A percentile compares a stretch with the other conserved stretches of the same genome.
Evolutionary conservation across 1,140 invertebrate genomes (phyloP).

Genomic region (Sitophilus oryzae): DNA sequence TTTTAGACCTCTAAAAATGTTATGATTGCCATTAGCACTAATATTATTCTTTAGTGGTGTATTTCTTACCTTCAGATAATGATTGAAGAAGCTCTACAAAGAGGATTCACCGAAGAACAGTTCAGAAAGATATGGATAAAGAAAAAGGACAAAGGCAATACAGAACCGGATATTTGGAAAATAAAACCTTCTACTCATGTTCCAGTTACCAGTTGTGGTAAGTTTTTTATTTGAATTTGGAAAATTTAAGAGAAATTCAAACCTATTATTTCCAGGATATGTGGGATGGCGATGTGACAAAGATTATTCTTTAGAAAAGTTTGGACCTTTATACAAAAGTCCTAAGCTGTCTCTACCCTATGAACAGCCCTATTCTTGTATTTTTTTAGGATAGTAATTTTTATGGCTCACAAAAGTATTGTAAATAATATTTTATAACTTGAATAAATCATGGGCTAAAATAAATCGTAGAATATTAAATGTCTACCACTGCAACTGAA

Average conservation of each 20-base stretch:
- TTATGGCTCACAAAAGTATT: no score
- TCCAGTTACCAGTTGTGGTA: constrained; percentile 22
- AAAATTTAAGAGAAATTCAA: constrained; percentile 3
- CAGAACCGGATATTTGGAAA: constrained; percentile 16
- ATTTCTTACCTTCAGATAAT: constrained; percentile 7
- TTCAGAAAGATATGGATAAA: constrained; percentile 9
- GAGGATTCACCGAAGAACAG: constrained; percentile 12
- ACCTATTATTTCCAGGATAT: constrained; percentile 8
- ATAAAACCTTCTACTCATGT: background rate
- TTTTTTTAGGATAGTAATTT: constrained; percentile 25
- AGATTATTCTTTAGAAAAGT: constrained; percentile 25
- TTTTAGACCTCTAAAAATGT: no score
- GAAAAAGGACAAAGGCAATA: constrained; percentile 1
- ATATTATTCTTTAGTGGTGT: no score
- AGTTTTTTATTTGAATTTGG: constrained; percentile 4
- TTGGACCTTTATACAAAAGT: constrained; percentile 24
- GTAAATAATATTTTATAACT: no score
- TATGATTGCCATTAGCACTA: no score
- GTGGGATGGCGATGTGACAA: constrained; percentile 15
- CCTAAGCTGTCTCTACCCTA: constrained; percentile 20
- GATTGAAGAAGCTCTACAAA: constrained; percentile 14
- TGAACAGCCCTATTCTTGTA: constrained; percentile 9
- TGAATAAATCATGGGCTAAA: no score
- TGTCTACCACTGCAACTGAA: no score
- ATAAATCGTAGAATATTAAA: no score